A percentile compares a stretch with the other conserved stretches of the same genome.
These are phyloP conservation scores for Chromobotia macracanthus DNA, from an alignment of 2,797 vertebrate genomes.

Conservation along the genomic window DNA sequence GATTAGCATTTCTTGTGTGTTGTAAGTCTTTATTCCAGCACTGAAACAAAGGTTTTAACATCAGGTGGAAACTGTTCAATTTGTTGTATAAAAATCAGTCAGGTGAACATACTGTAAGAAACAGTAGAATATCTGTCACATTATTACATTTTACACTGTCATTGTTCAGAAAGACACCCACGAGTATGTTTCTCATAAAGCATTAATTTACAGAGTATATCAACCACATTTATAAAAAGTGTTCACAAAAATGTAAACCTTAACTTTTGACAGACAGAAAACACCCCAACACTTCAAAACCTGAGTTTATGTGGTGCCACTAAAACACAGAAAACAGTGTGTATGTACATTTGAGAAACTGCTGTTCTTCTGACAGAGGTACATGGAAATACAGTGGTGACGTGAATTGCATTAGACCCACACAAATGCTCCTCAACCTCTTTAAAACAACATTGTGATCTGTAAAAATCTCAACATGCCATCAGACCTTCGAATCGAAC, in stretches of 20 bases:
- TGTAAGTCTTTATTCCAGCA: constrained; percentile 42
- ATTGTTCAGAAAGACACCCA: constrained; percentile 32
- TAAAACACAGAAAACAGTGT: constrained; percentile 72
- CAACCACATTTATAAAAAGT: constrained; percentile 80
- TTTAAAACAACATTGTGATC: constrained; percentile 41
- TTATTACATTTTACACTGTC: constrained; percentile 29
- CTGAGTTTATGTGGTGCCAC: constrained; percentile 76
- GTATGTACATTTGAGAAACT: constrained; percentile 65
- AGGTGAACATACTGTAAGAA: constrained; percentile 23
- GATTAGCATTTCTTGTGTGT: constrained; percentile 11
- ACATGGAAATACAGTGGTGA: constrained; percentile 61
- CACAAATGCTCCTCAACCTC: constrained; percentile 64
- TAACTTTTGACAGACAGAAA: constrained; percentile 69
- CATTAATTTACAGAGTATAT: constrained; percentile 81
- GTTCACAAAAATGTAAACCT: constrained; percentile 72
- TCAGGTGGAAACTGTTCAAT: constrained; percentile 35
- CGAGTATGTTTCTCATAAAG: constrained; percentile 72
- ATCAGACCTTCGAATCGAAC: constrained; percentile 37
- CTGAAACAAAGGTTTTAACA: constrained; percentile 43
- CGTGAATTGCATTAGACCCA: constrained; percentile 77
- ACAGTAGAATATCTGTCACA: constrained; percentile 27
- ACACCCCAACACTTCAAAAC: constrained; percentile 71
- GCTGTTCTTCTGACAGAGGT: constrained; percentile 49
- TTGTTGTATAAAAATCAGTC: constrained; percentile 41
- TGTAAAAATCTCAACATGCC: constrained; percentile 9